Evolutionary conservation across 2,888 invertebrate species (phyloP).

Genomic region (Sinodicranocentrus sp.): DNA sequence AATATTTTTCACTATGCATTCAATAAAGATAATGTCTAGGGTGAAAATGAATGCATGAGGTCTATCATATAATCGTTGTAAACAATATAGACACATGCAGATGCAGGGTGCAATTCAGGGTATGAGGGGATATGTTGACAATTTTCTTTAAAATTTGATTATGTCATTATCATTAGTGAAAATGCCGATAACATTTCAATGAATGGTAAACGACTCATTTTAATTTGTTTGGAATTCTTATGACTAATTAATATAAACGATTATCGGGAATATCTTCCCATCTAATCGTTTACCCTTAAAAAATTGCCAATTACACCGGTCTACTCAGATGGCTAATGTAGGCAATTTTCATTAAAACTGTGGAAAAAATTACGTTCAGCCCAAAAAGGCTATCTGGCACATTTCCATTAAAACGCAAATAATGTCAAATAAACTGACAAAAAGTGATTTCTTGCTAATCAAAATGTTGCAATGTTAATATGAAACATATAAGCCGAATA

Average conservation of each 20-base stretch:
- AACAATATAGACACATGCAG: neutral
- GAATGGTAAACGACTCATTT: neutral
- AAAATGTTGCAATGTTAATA: neutral
- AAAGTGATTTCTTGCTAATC: too few relatives aligned
- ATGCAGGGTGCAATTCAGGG: neutral
- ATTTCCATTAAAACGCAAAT: neutral
- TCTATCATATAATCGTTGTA: neutral
- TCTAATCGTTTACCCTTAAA: too few relatives aligned
- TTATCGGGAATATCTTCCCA: neutral
- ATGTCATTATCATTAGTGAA: slow-evolving; percentile 41
- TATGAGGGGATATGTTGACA: slow-evolving; percentile 17
- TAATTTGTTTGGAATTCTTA: neutral
- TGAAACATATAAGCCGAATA: neutral
- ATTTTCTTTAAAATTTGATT: slow-evolving; percentile 19
- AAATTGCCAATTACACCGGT: too few relatives aligned
- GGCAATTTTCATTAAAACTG: too few relatives aligned
- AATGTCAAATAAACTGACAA: too few relatives aligned
- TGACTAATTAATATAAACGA: slow-evolving; percentile 4
- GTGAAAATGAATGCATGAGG: too few relatives aligned
- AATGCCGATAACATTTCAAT: neutral
- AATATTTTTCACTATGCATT: slow-evolving; percentile 17
- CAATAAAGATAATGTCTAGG: neutral
- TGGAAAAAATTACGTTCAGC: too few relatives aligned
- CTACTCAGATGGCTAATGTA: too few relatives aligned
- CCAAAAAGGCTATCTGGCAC: too few relatives aligned